Base-by-base conservation (phyloP, 30 jellyfish, hydroid and myxozoan species). In the Turritopsis dohrnii region DNA sequence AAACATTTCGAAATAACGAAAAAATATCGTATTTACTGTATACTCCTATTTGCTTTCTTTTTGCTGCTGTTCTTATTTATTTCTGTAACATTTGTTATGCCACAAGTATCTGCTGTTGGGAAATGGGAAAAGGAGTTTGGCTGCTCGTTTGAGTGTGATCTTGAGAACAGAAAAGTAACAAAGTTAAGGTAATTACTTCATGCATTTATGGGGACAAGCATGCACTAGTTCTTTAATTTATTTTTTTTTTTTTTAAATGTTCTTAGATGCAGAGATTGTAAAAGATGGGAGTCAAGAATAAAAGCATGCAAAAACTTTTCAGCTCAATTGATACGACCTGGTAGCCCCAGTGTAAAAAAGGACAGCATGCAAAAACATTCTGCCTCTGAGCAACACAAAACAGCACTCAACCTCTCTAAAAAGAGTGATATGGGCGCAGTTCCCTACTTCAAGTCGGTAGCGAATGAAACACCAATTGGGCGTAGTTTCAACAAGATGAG, bases 131-230 rank as follows among this genome's bases (percentile, higher is more conserved):
- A 54, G 72, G 72, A 18, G 72, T 54, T 54, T 54, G 72, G 72
- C n/a, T 54, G 72, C n/a, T 54, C 72, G 72, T n/a, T 54, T 54
- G 72, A 54, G 72, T 54, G 72, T n/a, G 72, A 54, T 54, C n/a
- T 54, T 18, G 72, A 54, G n/a, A 54, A 54, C n/a, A n/a, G 72
- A 54, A 54, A 54, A 54, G 72, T 54, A 54, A 54, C 72, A 54
- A 54, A 54, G 72, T 16, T 54, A 54, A 54, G 72, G 72, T 54
- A 54, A n/a, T n/a, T n/a, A n/a, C n/a, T n/a, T n/a, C n/a, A n/a
- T n/a, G n/a, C n/a, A n/a, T n/a, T n/a, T n/a, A n/a, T n/a, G n/a
- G n/a, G n/a, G n/a, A n/a, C n/a, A n/a, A n/a, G n/a, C n/a, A n/a
- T n/a, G n/a, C n/a, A n/a, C n/a, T n/a, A n/a, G n/a, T n/a, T n/a